phyloP scores from a whole-genome alignment of 2,888 invertebrate species.

The Drosophila pseudotakahashii region DNA sequence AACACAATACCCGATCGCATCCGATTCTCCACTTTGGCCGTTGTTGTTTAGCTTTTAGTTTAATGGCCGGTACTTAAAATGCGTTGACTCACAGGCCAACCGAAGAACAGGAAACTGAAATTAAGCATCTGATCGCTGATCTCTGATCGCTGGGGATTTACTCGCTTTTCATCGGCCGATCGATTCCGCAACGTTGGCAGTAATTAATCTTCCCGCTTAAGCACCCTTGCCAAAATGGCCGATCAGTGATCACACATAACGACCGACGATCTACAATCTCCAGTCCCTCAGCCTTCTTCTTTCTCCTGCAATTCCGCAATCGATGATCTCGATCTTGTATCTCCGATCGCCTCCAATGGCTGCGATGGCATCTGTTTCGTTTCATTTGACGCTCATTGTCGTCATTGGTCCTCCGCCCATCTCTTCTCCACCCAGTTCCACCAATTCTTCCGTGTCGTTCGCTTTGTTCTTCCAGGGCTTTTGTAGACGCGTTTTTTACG shows the following conservation, averaged over 20 bases:
- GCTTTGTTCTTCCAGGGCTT: conserved; percentile 48
- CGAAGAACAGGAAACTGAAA: conserved; percentile 9
- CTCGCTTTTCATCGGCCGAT: conserved; percentile 28
- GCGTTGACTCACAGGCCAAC: conserved; percentile 66
- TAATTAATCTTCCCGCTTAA: conserved; percentile 63
- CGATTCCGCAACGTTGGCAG: conserved; percentile 56
- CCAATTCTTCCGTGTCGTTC: conserved; percentile 37
- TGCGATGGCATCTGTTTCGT: conserved; percentile 77
- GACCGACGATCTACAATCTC: conserved; percentile 22
- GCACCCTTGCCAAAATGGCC: conserved; percentile 40
- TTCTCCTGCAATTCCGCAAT: conserved; percentile 19
- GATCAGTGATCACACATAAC: conserved; percentile 61
- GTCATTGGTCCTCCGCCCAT: conserved; percentile 51
- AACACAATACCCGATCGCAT: conserved; percentile 2
- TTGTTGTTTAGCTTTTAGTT: conserved; percentile 74
- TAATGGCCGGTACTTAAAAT: conserved; percentile 76
- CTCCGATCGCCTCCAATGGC: conserved; percentile 14
- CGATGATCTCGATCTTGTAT: conserved; percentile 10
- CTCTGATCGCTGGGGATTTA: conserved; percentile 10
- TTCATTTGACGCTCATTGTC: conserved; percentile 79
- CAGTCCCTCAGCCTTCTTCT: conserved; percentile 1
- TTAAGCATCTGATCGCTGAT: conserved; percentile 31
- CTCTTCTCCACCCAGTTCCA: not conserved
- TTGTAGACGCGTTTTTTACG: conserved; percentile 35
- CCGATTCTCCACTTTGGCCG: conserved; percentile 48